Conservation (phyloP, 2,797 vertebrate genomes). For the Oreochromis mossambicus region DNA sequence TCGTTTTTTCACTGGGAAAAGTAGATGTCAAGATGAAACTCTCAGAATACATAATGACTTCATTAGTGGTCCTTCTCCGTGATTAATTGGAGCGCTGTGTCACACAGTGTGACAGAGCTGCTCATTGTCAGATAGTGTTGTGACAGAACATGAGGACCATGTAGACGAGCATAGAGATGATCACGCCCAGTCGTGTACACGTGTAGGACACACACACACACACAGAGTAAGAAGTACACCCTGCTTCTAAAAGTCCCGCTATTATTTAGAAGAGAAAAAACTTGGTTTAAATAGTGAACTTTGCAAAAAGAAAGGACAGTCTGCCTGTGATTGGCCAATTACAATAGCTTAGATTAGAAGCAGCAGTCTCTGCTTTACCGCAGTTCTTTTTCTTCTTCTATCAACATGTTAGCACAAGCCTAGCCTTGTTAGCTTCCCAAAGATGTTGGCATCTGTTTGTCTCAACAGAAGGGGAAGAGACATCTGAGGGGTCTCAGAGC, state of each 20-base stretch:
- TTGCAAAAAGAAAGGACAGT: neutral
- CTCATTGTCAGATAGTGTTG: conserved; percentile 53
- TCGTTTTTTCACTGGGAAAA: conserved; percentile 29
- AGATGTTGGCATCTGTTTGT: conserved; percentile 22
- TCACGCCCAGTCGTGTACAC: conserved; percentile 18
- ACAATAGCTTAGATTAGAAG: conserved; percentile 5
- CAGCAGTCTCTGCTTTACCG: neutral
- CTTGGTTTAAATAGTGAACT: neutral
- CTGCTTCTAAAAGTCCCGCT: neutral
- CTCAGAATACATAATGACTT: conserved; percentile 64
- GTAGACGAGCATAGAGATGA: conserved; percentile 42
- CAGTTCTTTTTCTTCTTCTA: neutral
- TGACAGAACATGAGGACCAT: conserved; percentile 40
- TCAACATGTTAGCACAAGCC: conserved; percentile 24
- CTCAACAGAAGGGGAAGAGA: conserved; percentile 29
- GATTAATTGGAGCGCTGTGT: conserved; percentile 65
- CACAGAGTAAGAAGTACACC: neutral
- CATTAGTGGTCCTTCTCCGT: conserved; percentile 62
- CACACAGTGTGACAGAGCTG: conserved; percentile 60
- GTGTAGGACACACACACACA: conserved; percentile 8
- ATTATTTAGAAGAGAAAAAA: neutral
- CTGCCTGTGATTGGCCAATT: conserved; percentile 5
- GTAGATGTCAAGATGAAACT: conserved; percentile 51
- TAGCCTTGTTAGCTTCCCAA: conserved; percentile 14
- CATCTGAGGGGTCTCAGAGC: conserved; percentile 28